Evolutionary conservation across 2,797 vertebrate species (phyloP).

Genomic region (Apogon hyalosoma): DNA sequence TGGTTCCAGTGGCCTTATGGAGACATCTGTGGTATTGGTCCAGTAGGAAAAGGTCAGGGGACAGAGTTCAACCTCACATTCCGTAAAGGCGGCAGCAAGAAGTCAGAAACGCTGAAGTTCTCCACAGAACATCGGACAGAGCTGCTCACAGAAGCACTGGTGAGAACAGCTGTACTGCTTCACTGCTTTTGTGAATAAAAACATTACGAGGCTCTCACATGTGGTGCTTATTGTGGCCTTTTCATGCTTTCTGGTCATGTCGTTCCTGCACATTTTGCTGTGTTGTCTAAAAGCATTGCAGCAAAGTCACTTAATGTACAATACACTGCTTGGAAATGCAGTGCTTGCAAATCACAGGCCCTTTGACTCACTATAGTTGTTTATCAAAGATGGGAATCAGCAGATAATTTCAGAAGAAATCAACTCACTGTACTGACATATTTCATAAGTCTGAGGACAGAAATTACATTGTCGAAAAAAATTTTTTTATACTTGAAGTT

Average conservation of each 20-base stretch:
- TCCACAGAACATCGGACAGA: constrained; percentile 98
- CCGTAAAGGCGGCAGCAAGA: constrained; percentile 96
- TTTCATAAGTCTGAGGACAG: neutral
- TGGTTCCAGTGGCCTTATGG: constrained; percentile 95
- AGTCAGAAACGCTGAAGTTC: constrained; percentile 98
- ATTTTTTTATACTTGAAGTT: constrained; percentile 9
- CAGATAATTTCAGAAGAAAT: constrained; percentile 22
- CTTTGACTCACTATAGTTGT: constrained; percentile 18
- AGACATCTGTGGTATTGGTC: constrained; percentile 95
- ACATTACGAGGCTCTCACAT: neutral
- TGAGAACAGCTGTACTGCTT: constrained; percentile 66
- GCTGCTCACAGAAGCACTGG: constrained; percentile 97
- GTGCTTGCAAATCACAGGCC: constrained; percentile 23
- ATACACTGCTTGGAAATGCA: constrained; percentile 18
- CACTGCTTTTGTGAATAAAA: neutral
- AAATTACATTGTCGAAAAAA: constrained; percentile 8
- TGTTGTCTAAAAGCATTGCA: constrained; percentile 4
- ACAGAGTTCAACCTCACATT: constrained; percentile 98
- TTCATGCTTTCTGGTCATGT: neutral
- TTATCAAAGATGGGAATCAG: constrained; percentile 31
- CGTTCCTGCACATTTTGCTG: constrained; percentile 30
- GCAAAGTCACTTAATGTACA: neutral
- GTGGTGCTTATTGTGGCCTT: constrained; percentile 6
- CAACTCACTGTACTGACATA: constrained; percentile 3
- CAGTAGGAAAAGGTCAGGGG: constrained; percentile 97